Base-by-base conservation (phyloP, 30 jellyfish, hydroid and myxozoan species). In the Aurelia sp. region DNA sequence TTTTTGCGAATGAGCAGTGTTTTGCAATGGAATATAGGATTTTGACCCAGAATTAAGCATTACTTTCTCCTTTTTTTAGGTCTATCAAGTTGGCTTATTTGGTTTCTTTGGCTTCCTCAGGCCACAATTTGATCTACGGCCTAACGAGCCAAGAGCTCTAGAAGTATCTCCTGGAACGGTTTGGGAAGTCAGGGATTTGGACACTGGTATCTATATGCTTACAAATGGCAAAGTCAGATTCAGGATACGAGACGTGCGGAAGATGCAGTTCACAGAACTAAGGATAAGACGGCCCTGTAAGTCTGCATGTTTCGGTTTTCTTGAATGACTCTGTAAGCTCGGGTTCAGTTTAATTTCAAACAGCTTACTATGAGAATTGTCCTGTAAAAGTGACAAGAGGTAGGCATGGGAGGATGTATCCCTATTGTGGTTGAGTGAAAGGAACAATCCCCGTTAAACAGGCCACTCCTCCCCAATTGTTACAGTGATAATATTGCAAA, bases 71-170 rank as follows among this genome's bases (percentile, higher is more conserved):
- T 4, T 38, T 38, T 38, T 59, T 22, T 19, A 78, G 77, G 78
- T 78, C 24, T 78, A 13, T 71, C 85, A 74, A 74, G 41, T 64
- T 44, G 88, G 76, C 13, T 60, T 58, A 9, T 62, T 77, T 18
- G 74, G 74, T 18, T 41, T 77, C 77, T 77, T 24, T 17, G 78
- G 33, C 24, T n/a, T 59, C 33, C 33, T 63, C 52, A 12, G 47
- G 27, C 88, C 88, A 53, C 78, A 72, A 62, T 91, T 91, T 59
- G 88, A 74, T 51, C 57, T 91, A 16, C 86, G 98, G 61, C 98
- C 98, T 3, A 91, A 91, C 62, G 98, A 91, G 27, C 98, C 96
- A 57, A 62, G 88, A 72, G 76, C 94, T 33, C 78, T 91, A 3
- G 67, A 62, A 5, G 81, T 62, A 6, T 61, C 75, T 16, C 92